A percentile compares a stretch with the other conserved stretches of the same genome.
phyloP scores from a whole-genome alignment of 2,888 invertebrate genomes.

The Octonoba sinensis region DNA sequence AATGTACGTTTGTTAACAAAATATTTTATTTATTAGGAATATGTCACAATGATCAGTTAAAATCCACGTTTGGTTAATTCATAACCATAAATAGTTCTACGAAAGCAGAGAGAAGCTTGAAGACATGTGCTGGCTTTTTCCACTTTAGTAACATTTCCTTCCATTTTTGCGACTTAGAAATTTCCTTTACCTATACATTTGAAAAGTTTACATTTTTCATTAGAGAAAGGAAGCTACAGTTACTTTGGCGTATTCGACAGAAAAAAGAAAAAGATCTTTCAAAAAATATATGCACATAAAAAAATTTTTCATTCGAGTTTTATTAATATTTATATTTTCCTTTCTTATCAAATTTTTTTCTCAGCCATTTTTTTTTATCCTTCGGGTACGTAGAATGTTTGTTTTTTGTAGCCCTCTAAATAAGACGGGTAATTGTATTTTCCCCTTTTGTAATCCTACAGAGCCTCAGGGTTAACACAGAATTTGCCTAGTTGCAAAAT shows the following conservation, averaged over 20 bases:
- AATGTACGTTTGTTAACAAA: too few species aligned
- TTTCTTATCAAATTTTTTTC: constrained; percentile 16
- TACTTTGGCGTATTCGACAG: neutral
- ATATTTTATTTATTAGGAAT: too few species aligned
- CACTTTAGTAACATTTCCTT: too few species aligned
- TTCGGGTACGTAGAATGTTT: constrained; percentile 32
- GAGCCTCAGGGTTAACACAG: constrained; percentile 27
- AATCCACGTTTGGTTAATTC: too few species aligned
- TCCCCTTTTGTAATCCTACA: constrained; percentile 40
- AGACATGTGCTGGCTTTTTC: too few species aligned
- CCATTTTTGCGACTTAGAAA: too few species aligned
- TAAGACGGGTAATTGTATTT: constrained; percentile 58
- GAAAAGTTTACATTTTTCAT: too few species aligned
- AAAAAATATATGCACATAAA: constrained; percentile 1
- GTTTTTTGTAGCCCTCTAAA: constrained; percentile 43
- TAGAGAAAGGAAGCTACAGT: too few species aligned
- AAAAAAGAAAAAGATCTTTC: neutral
- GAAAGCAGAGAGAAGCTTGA: too few species aligned
- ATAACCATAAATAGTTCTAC: too few species aligned
- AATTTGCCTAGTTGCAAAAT: constrained; percentile 3
- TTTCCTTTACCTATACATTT: too few species aligned
- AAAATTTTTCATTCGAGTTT: constrained; percentile 13
- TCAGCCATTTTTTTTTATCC: neutral
- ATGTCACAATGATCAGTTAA: too few species aligned
- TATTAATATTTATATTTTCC: constrained; percentile 59